These are phyloP conservation scores for Capitella teleta DNA, from an alignment of 1,140 invertebrate genomes.

Conservation along the genomic window DNA sequence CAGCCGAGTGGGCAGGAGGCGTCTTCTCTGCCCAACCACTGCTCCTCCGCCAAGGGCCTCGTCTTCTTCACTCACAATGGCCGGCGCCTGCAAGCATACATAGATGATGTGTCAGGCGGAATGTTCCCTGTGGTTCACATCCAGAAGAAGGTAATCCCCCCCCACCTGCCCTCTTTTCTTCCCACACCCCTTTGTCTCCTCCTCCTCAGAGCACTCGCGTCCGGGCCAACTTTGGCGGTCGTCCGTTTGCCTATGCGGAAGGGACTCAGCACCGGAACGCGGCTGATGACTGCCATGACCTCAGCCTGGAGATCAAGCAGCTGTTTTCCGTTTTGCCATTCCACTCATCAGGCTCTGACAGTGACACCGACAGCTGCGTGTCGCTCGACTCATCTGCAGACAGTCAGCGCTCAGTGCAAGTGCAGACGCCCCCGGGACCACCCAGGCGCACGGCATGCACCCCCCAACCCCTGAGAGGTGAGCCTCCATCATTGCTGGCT, in stretches of 20 bases:
- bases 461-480: constrained; percentile 31
- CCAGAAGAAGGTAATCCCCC: constrained; percentile 35
- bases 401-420: constrained; percentile 13
- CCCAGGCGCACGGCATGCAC: constrained; percentile 25
- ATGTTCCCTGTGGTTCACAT: constrained; percentile 42
- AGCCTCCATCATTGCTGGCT: background rate
- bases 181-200: no score
- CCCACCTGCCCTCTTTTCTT: background rate
- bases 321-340: constrained; percentile 36
- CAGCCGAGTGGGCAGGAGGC: constrained; percentile 19
- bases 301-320: constrained; percentile 32
- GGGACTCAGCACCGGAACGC: constrained; percentile 34
- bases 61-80: constrained; percentile 42
- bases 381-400: constrained; percentile 5
- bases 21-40: no score
- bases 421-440: constrained; percentile 19
- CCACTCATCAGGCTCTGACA: constrained; percentile 22
- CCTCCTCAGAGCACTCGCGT: constrained; percentile 29
- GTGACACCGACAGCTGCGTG: constrained; percentile 24
- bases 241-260: constrained; percentile 38
- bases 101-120: constrained; percentile 37
- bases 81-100: constrained; percentile 20
- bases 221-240: constrained; percentile 39
- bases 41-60: constrained; percentile 25
- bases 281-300: constrained; percentile 30